Evolutionary conservation across 2,113 vertebrate species (phyloP).

Genomic region (Polypterus bichir): DNA sequence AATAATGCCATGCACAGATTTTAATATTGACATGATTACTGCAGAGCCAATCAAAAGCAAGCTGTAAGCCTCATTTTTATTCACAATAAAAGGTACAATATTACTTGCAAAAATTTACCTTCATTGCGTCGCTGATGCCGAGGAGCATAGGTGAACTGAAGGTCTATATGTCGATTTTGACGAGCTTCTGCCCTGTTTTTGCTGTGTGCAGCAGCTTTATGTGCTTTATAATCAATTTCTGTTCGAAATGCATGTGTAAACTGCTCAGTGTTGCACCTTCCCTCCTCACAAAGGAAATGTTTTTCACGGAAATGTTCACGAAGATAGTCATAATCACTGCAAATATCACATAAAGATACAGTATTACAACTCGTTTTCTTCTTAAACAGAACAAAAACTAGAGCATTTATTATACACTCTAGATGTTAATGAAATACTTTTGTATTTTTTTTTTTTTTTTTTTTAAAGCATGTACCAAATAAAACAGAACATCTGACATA

Average conservation of each 20-base stretch:
- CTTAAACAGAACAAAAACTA: no score
- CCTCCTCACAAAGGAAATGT: slow-evolving; percentile 93
- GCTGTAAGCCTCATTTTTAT: no score
- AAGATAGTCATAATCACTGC: slow-evolving; percentile 80
- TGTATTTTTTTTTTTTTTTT: no score
- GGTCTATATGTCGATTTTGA: slow-evolving; percentile 92
- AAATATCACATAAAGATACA: not conserved
- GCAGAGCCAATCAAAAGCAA: no score
- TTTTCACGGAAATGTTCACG: slow-evolving; percentile 88
- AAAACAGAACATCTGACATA: slow-evolving; percentile 23
- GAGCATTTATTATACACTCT: no score
- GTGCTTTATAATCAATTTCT: slow-evolving; percentile 93
- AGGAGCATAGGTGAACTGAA: slow-evolving; percentile 73
- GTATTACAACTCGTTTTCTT: not conserved
- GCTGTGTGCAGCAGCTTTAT: slow-evolving; percentile 82
- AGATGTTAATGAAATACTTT: no score
- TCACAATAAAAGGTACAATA: no score
- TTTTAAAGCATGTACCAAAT: not conserved
- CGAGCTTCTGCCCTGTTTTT: slow-evolving; percentile 86
- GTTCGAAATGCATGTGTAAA: slow-evolving; percentile 93
- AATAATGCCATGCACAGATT: no score
- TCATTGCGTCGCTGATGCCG: slow-evolving; percentile 70
- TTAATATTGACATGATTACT: no score
- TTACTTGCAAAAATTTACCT: slow-evolving; percentile 38
- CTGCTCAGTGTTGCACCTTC: slow-evolving; percentile 76